Evolutionary conservation across 92 coral and sea anemone species (phyloP).

Genomic region (Epizoanthus stellaris): DNA sequence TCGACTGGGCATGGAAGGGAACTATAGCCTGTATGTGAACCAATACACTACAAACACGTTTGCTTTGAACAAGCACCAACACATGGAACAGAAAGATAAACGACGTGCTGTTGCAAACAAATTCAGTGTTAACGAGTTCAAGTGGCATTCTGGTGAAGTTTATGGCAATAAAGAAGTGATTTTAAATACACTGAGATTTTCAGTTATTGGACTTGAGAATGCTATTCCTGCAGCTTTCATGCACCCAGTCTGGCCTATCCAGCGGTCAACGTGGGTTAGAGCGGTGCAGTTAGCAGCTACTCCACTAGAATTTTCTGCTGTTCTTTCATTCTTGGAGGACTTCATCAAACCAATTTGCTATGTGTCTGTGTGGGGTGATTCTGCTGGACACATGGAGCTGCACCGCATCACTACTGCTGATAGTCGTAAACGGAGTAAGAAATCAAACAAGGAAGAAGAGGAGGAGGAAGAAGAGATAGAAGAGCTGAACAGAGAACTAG

Average conservation of each 20-base stretch:
- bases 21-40: slow-evolving; percentile 77
- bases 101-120: slow-evolving; percentile 86
- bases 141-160: slow-evolving; percentile 81
- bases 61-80: slow-evolving; percentile 93
- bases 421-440: slow-evolving; percentile 59
- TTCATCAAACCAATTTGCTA: slow-evolving; percentile 89
- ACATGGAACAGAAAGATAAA: slow-evolving; percentile 89
- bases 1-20: slow-evolving; percentile 91
- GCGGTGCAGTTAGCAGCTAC: slow-evolving; percentile 92
- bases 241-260: slow-evolving; percentile 99
- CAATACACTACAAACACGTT: slow-evolving; percentile 84
- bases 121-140: slow-evolving; percentile 85
- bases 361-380: slow-evolving; percentile 90
- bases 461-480: slow-evolving; percentile 84
- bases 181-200: slow-evolving; percentile 88
- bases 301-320: slow-evolving; percentile 88
- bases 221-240: slow-evolving; percentile 90
- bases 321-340: slow-evolving; percentile 81
- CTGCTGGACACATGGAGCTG: slow-evolving; percentile 89
- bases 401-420: slow-evolving; percentile 84
- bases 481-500: slow-evolving; percentile 63
- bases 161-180: slow-evolving; percentile 86
- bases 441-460: slow-evolving; percentile 82
- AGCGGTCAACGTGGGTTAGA: slow-evolving; percentile 97
- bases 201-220: slow-evolving; percentile 89